These are phyloP conservation scores for Lasioglossum zephyrum DNA, from an alignment of 2,888 invertebrate species.

Conservation along the genomic window DNA sequence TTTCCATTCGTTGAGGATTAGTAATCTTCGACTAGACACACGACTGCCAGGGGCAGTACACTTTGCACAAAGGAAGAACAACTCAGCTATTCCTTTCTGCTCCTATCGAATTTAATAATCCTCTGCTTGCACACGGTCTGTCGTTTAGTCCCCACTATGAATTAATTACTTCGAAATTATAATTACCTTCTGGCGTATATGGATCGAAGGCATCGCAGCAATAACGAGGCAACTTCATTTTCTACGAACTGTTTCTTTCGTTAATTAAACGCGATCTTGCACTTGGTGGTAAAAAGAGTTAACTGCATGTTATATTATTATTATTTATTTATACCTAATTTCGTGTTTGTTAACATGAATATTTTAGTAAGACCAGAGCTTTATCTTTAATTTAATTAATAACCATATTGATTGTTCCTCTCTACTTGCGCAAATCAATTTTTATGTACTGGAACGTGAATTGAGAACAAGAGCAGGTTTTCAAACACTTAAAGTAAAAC, in stretches of 20 bases:
- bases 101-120: not conserved
- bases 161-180: not conserved
- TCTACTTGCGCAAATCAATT: too few relatives aligned
- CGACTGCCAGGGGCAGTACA: conserved; percentile 31
- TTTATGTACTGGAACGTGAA: too few relatives aligned
- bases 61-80: conserved; percentile 23
- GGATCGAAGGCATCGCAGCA: not conserved
- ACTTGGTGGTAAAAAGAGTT: not conserved
- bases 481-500: too few relatives aligned
- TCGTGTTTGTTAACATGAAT: not conserved
- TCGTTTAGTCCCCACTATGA: not conserved
- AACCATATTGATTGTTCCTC: too few relatives aligned
- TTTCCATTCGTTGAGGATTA: conserved; percentile 79
- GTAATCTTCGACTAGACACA: conserved; percentile 72
- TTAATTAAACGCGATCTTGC: not conserved
- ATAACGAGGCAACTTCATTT: not conserved
- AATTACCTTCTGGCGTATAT: not conserved
- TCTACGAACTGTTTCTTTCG: not conserved
- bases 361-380: too few relatives aligned
- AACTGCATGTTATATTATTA: not conserved
- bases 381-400: too few relatives aligned
- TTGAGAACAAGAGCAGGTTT: too few relatives aligned
- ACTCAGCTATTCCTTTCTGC: not conserved
- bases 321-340: not conserved
- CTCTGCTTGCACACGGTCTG: not conserved